Evolutionary conservation across 2,888 invertebrate genomes (phyloP).

Genomic region (Opisthograptis luteolata): DNA sequence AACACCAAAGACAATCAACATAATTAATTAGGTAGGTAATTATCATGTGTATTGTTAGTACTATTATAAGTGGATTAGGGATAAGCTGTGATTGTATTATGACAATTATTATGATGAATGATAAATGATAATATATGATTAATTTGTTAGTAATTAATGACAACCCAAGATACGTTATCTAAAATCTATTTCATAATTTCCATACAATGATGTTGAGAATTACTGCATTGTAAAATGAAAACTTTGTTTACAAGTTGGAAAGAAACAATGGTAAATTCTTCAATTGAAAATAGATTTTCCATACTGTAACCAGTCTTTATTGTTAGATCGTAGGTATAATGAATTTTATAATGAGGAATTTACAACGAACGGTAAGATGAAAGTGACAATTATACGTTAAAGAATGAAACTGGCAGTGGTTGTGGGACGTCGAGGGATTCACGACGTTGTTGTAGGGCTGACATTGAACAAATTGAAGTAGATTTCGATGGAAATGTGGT

Average conservation of each 20-base stretch:
- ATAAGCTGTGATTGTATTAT: conserved; percentile 13
- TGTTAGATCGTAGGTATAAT: conserved; percentile 24
- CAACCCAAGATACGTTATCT: conserved; percentile 6
- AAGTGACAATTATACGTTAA: conserved; percentile 14
- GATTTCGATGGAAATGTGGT: background rate
- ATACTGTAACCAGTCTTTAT: conserved; percentile 4
- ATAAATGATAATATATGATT: conserved; percentile 28
- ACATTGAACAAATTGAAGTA: conserved; percentile 3
- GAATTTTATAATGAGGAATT: conserved; percentile 25
- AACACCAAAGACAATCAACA: too few relatives aligned
- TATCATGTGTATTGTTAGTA: background rate
- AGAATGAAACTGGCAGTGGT: conserved; percentile 2
- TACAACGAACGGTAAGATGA: conserved; percentile 32
- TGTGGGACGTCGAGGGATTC: conserved; percentile 10
- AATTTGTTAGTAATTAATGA: conserved; percentile 3
- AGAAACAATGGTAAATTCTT: background rate
- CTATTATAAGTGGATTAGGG: conserved; percentile 18
- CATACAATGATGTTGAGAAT: background rate
- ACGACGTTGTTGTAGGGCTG: background rate
- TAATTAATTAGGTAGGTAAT: too few relatives aligned
- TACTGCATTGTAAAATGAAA: background rate
- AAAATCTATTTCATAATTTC: conserved; percentile 22
- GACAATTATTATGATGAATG: conserved; percentile 24
- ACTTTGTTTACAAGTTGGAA: background rate
- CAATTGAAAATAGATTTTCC: conserved; percentile 21